Base-by-base conservation (phyloP, 1,140 invertebrate species). In the Hycleus phaleratus region DNA sequence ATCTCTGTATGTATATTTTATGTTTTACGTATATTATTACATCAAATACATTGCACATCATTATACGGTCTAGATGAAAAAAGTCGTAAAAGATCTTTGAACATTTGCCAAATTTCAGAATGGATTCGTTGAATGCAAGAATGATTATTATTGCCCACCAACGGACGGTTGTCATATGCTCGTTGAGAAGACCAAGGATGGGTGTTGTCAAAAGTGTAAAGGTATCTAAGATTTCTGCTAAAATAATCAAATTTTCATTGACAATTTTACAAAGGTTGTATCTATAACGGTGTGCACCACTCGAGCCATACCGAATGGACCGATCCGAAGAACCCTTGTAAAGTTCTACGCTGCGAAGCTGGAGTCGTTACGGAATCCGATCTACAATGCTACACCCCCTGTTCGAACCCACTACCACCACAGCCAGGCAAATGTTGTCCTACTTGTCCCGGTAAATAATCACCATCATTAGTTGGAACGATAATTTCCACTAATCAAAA, bases 311-410 rank as follows among this genome's bases (percentile, higher is more conserved):
- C 85, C 0, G 87, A 89, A 70, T 93, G 90, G 89, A 78, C 73
- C 3, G 82, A 86, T 56, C 75, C 78, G 0, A 77, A 79, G 26
- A 83, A 91, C 64, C 83, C 87, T 0, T 93, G 90, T 67, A 76
- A 75, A 54, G 75, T 85, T 54, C 75, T 86, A 60, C 79, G 83
- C 26, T 94, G 91, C 73, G 82, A 88, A 70, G 90, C 89, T 12
- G 90, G 90, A 7, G 85, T 94, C 32, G 78, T 93, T 56, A 95
- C 91, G 1, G 82, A 88, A 64, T 87, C 89, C 1, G 76, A 78
- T 49, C 78, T 86, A 12, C 82, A 86, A 56, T 95, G 92, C 70
- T 87, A 91, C 69, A 83, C 84, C 8, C 87, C 89, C 0, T 94
- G 91, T 71, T 74, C 79, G 1, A 79, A 85, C 65, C 83, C 90